Evolutionary conservation across 2,113 vertebrate species (phyloP).

Genomic region (Centropristis striata): DNA sequence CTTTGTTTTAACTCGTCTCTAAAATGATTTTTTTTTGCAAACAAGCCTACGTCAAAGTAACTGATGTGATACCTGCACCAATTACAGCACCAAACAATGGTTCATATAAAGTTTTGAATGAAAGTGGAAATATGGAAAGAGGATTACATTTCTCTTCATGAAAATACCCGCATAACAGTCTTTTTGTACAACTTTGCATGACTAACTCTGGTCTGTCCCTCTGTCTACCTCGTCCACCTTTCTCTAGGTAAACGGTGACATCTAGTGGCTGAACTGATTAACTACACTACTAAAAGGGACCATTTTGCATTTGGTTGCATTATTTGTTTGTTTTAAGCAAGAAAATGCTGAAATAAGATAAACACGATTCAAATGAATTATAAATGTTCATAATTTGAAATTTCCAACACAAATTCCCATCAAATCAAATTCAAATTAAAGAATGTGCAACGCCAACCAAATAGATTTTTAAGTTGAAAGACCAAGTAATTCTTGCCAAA

Average conservation of each 20-base stretch:
- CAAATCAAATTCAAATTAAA: not conserved
- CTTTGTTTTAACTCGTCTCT: not conserved
- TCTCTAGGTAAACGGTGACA: slow-evolving; percentile 56
- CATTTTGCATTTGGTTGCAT: not conserved
- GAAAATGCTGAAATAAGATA: not conserved
- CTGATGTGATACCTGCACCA: not conserved
- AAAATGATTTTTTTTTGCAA: not conserved
- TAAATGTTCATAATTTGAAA: not conserved
- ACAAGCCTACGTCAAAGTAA: not conserved
- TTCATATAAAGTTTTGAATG: not conserved
- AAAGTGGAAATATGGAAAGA: not conserved
- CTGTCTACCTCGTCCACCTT: not conserved
- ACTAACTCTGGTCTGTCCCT: not conserved
- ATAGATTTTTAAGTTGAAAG: not conserved
- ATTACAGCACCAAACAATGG: not conserved
- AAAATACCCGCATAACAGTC: not conserved
- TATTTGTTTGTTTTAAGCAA: not conserved
- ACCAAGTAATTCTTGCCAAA: not conserved
- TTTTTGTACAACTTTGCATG: not conserved
- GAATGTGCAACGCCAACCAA: not conserved
- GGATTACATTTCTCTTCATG: not conserved
- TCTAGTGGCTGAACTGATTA: slow-evolving; percentile 37
- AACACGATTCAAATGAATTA: not conserved
- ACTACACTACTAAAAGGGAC: not conserved
- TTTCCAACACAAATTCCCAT: not conserved